Evolutionary conservation across 2,797 vertebrate genomes (phyloP), one percentile per base, ranked within the genome.

Genomic region (Ptychadena robeensis): DNA sequence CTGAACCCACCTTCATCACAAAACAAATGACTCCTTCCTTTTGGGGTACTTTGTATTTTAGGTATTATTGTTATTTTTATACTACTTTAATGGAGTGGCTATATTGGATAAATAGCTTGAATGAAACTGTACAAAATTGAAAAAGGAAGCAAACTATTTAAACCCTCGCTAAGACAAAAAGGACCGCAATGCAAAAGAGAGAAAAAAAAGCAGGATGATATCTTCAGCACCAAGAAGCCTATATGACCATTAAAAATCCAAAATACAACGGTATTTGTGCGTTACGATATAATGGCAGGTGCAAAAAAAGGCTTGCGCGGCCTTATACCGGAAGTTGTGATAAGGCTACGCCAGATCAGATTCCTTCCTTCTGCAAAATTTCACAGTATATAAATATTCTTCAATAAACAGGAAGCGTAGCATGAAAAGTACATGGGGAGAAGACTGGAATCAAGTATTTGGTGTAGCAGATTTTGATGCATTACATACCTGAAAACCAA

Each of bases 341-440:
- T 18, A 37, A 44, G 31, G 44, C 8, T 4, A 44, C 15, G 61
- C 37, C 64, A 28, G 28, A 6, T 48, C 37, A 48, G 18, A 31
- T 35, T 10, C 32, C 32, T 30, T 77, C 14, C 34, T 67, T 75
- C 32, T 4, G 37, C 11, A 25, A 40, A 30, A 35, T 76, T 77
- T 77, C 74, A 66, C 74, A 77, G 74, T 66, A 76, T 32, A 64
- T 37, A 61, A 61, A 37, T 64, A 40, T 66, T 78, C 28, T 78
- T 65, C 40, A 77, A 25, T 66, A 31, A 32, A 67, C 31, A 38
- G 25, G 15, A 67, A 67, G 28, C 31, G 6, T 28, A 44, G 15
- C 22, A 37, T 53, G 75, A 67, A 5, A 9, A 68, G 59, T 61
- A 32, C 22, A 67, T 27, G 59, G 73, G 63, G 48, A 78, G 22